phyloP scores from a whole-genome alignment of 2,888 invertebrate genomes.

The Mesodorylaimus sp. region DNA sequence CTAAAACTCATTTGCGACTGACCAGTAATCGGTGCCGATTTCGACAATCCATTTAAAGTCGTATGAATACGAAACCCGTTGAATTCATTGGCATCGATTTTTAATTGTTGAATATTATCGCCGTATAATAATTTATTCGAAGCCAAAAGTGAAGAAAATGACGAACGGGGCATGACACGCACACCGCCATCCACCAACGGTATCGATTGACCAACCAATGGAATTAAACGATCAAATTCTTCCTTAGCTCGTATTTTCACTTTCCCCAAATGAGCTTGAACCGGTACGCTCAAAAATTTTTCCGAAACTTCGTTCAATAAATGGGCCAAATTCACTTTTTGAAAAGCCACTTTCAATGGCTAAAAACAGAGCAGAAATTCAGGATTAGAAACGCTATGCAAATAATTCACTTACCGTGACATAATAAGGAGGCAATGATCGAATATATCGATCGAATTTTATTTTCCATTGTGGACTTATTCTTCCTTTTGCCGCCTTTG shows the following conservation, averaged over 20 bases:
- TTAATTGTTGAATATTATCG: constrained; percentile 38
- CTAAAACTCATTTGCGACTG: constrained; percentile 45
- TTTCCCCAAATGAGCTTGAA: constrained; percentile 80
- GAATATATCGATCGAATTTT: constrained; percentile 77
- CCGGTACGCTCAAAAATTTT: constrained; percentile 73
- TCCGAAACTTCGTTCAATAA: constrained; percentile 78
- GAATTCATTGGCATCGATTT: constrained; percentile 68
- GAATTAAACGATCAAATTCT: constrained; percentile 28
- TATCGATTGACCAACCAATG: constrained; percentile 4
- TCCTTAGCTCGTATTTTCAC: constrained; percentile 66
- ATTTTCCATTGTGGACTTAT: constrained; percentile 77
- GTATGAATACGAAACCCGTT: constrained; percentile 47
- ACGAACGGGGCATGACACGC: not conserved
- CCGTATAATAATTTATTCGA: not conserved
- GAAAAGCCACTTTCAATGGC: constrained; percentile 70
- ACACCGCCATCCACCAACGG: not conserved
- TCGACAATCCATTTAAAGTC: constrained; percentile 23
- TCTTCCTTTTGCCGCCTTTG: constrained; percentile 74
- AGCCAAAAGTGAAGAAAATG: too few species aligned
- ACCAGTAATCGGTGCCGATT: not conserved
- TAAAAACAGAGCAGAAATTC: too few species aligned
- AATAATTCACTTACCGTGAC: constrained; percentile 41
- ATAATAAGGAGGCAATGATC: constrained; percentile 92
- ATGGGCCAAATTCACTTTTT: constrained; percentile 73
- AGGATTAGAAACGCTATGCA: constrained; percentile 10